A percentile compares a stretch with the other conserved stretches of the same genome.
These are phyloP conservation scores for Acromyrmex heyeri DNA, from an alignment of 1,140 invertebrate genomes.

Conservation along the genomic window DNA sequence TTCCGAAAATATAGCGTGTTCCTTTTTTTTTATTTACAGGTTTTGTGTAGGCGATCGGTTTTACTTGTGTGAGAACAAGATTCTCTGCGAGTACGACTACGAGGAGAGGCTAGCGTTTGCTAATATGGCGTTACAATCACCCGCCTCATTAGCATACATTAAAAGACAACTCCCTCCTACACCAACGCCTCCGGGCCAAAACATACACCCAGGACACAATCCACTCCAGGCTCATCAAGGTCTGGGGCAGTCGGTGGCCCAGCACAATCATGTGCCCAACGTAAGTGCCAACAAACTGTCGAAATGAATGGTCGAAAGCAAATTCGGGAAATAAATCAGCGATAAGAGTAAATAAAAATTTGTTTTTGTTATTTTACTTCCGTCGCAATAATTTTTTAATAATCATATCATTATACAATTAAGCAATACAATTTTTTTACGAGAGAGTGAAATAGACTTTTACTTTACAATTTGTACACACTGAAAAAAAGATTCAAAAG, in stretches of 20 bases:
- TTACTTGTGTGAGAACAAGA: conserved; percentile 98
- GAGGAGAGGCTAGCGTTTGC: conserved; percentile 96
- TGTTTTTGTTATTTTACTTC: background rate
- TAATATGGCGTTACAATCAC: conserved; percentile 96
- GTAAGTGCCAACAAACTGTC: conserved; percentile 76
- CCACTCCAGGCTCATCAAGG: conserved; percentile 82
- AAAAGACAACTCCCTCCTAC: conserved; percentile 92
- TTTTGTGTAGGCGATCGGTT: conserved; percentile 99
- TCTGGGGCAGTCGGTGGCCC: conserved; percentile 81
- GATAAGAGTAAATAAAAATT: conserved; percentile 10
- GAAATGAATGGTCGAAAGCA: background rate
- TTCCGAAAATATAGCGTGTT: conserved; percentile 14
- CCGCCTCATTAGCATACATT: conserved; percentile 92
- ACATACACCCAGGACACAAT: conserved; percentile 82
- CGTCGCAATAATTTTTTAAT: background rate
- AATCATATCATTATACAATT: background rate
- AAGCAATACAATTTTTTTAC: background rate
- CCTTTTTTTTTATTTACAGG: conserved; percentile 87
- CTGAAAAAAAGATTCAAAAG: no score
- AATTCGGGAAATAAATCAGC: background rate
- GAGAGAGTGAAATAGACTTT: background rate
- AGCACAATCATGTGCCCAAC: conserved; percentile 85
- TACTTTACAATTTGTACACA: background rate
- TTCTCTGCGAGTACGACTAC: conserved; percentile 98
- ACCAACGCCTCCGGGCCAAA: conserved; percentile 82